Evolutionary conservation across 2,113 vertebrate species (phyloP).

Genomic region (Octodon degus): DNA sequence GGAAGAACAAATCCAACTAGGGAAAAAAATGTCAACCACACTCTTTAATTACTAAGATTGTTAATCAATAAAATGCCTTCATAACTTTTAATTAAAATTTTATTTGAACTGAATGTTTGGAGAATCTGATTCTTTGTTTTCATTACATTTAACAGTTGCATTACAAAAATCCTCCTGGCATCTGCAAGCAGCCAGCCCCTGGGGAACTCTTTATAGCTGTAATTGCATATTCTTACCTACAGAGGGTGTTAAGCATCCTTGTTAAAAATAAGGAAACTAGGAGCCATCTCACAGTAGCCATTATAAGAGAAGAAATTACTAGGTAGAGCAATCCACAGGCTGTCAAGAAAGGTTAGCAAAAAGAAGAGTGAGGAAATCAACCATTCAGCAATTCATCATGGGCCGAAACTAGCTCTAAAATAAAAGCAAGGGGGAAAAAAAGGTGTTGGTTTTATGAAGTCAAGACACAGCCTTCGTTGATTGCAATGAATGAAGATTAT

Average conservation of each 20-base stretch:
- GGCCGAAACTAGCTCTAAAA: slow-evolving; percentile 90
- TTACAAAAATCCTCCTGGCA: slow-evolving; percentile 89
- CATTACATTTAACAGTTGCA: slow-evolving; percentile 88
- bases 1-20: slow-evolving; percentile 91
- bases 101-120: slow-evolving; percentile 91
- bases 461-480: slow-evolving; percentile 88
- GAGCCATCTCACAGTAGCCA: slow-evolving; percentile 93
- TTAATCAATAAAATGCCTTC: slow-evolving; percentile 96
- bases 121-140: slow-evolving; percentile 88
- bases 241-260: slow-evolving; percentile 99
- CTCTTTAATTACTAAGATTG: slow-evolving; percentile 94
- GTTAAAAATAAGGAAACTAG: slow-evolving; percentile 93
- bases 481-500: slow-evolving; percentile 86
- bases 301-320: slow-evolving; percentile 97
- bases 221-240: slow-evolving; percentile 99
- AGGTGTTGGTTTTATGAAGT: slow-evolving; percentile 90
- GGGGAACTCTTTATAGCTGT: slow-evolving; percentile 93
- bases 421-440: slow-evolving; percentile 87
- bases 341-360: slow-evolving; percentile 97
- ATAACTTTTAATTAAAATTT: slow-evolving; percentile 96
- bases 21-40: slow-evolving; percentile 85
- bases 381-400: slow-evolving; percentile 97
- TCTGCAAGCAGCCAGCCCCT: slow-evolving; percentile 90
- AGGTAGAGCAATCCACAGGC: slow-evolving; percentile 96
- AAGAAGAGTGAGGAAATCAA: slow-evolving; percentile 93